Evolutionary conservation across 37 sponge, comb jelly and placozoan species (phyloP), one percentile per base, ranked within the genome.

Genomic region (Halisarca cf. caerulea): DNA sequence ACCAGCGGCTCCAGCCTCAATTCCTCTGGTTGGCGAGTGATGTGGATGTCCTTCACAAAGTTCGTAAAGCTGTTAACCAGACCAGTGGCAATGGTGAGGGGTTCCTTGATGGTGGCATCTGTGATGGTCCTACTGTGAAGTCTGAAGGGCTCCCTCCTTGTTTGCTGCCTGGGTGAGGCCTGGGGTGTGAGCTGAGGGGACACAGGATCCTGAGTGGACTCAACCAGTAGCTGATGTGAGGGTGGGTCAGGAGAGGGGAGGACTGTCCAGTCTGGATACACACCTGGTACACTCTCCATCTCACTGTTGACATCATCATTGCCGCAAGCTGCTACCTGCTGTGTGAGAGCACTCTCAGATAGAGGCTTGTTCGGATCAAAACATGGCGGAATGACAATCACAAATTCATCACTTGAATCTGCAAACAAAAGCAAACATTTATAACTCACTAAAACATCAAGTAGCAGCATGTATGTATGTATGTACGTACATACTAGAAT

Each of bases 291-390:
- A n/a, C n/a, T n/a, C n/a, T n/a, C n/a, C n/a, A n/a, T n/a, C n/a
- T n/a, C n/a, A n/a, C n/a, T n/a, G n/a, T n/a, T n/a, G n/a, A n/a
- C n/a, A n/a, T n/a, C n/a, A n/a, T n/a, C n/a, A n/a, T n/a, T n/a
- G n/a, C n/a, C n/a, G n/a, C n/a, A n/a, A n/a, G n/a, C n/a, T n/a
- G n/a, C n/a, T n/a, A n/a, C n/a, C n/a, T n/a, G n/a, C n/a, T n/a
- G n/a, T n/a, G n/a, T n/a, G 1, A 84, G 55, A 23, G 60, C 24
- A 54, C 78, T 64, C 30, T 39, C 83, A 23, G 82, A 20, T 3
- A 93, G 87, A 34, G 93, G 93, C 35, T 78, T 79, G 32, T 84
- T 73, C 8, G 88, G 85, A 54, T 93, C 73, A 36, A 93, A 93
- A 47, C 93, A 93, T 24, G 83, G 83, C 2, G 93, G 90, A 8